Evolutionary conservation across 2,797 vertebrate genomes (phyloP), one percentile per base, ranked within the genome.

Genomic region (Scolopax bukidnonensis): DNA sequence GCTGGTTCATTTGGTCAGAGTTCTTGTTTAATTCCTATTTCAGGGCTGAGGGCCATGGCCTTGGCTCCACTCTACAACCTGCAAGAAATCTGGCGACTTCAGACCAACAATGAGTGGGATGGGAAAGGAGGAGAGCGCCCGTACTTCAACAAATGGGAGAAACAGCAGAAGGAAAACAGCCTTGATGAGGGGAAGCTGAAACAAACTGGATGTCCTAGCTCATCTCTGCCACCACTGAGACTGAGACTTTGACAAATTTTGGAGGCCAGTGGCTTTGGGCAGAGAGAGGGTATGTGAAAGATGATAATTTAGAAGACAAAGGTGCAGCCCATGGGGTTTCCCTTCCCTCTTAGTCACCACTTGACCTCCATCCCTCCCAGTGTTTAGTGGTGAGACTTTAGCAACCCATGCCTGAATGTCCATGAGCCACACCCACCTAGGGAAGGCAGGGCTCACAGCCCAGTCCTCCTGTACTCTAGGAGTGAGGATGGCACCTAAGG

Each of bases 11-110:
- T 5, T 78, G 24, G 7, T 68, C 16, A 43, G 25, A 75, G 15
- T n/a, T 24, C 38, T 84, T 12, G 36, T 82, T 65, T 74, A 28
- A 20, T 78, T 88, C 20, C 20, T 50, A 1, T 67, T 86, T 56
- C 65, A 47, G 40, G 28, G 9, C 16, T 86, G 38, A 89, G 10
- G 1, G 1, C 21, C 0, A 0, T 47, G 43, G 14, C 4, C 45
- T 63, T 59, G 79, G 30, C 40, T 73, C 33, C 86, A 7, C 27
- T 57, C 60, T 38, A 45, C 25, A 47, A 40, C 24, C 65, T 79
- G 27, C 21, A 75, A 79, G 70, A 90, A 45, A 16, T 75, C 17
- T 47, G 21, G 11, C 50, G 65, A 24, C 45, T 88, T 71, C 84
- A 91, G 83, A 32, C 7, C 63, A 33, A 9, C 16, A n/a, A 7